Conservation (phyloP, 2,113 vertebrate species). For the Hymenochirus boettgeri region DNA sequence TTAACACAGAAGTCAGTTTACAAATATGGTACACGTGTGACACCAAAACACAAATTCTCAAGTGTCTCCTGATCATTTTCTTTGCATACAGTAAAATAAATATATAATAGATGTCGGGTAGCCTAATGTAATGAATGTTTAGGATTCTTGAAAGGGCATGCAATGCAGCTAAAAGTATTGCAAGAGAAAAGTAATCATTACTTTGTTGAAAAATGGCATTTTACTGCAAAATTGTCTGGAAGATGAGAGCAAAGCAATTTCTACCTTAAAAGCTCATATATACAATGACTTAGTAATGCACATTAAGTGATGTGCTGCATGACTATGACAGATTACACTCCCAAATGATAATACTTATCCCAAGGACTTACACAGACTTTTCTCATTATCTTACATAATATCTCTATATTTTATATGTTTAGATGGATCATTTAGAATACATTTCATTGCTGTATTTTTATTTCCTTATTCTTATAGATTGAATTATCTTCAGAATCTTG, state of each 20-base stretch:
- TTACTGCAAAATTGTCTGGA: slow-evolving; percentile 49
- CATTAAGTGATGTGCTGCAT: neutral
- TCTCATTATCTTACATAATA: slow-evolving; percentile 3
- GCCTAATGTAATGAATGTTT: slow-evolving; percentile 6
- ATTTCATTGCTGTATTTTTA: neutral
- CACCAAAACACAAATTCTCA: too few relatives aligned
- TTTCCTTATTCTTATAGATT: neutral
- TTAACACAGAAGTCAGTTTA: too few relatives aligned
- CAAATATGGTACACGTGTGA: too few relatives aligned
- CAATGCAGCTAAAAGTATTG: slow-evolving; percentile 20
- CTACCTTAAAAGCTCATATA: slow-evolving; percentile 28
- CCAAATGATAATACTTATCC: neutral
- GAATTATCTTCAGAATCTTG: too few relatives aligned
- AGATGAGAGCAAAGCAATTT: slow-evolving; percentile 48
- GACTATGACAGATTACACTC: neutral
- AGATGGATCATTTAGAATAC: too few relatives aligned
- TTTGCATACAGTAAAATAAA: neutral
- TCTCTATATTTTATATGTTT: neutral
- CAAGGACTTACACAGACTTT: neutral
- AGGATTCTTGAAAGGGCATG: slow-evolving; percentile 36
- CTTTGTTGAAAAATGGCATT: slow-evolving; percentile 47
- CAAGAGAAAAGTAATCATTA: slow-evolving; percentile 40
- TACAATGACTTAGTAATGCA: slow-evolving; percentile 3
- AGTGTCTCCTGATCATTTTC: too few relatives aligned
- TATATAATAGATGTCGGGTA: slow-evolving; percentile 19